Conservation (phyloP, 2,888 invertebrate species). For the Noctuana brunneofusca region DNA sequence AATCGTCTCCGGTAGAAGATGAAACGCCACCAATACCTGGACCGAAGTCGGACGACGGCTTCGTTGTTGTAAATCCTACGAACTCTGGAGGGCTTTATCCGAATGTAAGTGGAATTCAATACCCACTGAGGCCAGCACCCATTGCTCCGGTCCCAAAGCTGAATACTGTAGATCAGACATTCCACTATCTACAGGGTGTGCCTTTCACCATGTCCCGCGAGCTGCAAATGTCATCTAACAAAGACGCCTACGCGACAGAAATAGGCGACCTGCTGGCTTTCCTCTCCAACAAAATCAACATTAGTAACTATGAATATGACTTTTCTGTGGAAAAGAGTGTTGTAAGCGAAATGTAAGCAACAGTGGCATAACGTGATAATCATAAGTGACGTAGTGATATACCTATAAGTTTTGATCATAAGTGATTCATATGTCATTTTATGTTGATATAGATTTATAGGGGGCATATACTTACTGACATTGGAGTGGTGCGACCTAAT, state of each 20-base stretch:
- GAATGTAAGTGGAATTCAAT: constrained; percentile 54
- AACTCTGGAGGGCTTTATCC: constrained; percentile 64
- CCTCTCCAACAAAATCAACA: constrained; percentile 70
- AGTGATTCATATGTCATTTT: neutral
- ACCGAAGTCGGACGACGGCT: constrained; percentile 65
- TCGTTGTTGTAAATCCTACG: constrained; percentile 62
- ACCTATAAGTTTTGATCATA: neutral
- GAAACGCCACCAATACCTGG: constrained; percentile 75
- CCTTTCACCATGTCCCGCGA: constrained; percentile 79
- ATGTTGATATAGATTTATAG: too few species aligned
- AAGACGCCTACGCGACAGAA: constrained; percentile 75
- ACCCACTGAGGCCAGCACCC: constrained; percentile 64
- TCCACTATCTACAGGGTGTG: constrained; percentile 80
- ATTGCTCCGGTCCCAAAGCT: constrained; percentile 51
- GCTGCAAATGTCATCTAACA: constrained; percentile 70
- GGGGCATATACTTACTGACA: neutral
- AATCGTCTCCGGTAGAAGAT: constrained; percentile 74
- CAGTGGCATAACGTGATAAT: neutral
- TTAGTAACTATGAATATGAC: constrained; percentile 74
- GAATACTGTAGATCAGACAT: constrained; percentile 54
- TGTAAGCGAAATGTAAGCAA: constrained; percentile 57
- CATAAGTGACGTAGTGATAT: neutral
- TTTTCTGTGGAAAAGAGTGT: constrained; percentile 82
- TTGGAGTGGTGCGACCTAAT: too few species aligned
- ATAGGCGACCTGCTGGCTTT: constrained; percentile 79